phyloP scores from a whole-genome alignment of 2,797 vertebrate species.

The Odontamblyopus lacepedii region DNA sequence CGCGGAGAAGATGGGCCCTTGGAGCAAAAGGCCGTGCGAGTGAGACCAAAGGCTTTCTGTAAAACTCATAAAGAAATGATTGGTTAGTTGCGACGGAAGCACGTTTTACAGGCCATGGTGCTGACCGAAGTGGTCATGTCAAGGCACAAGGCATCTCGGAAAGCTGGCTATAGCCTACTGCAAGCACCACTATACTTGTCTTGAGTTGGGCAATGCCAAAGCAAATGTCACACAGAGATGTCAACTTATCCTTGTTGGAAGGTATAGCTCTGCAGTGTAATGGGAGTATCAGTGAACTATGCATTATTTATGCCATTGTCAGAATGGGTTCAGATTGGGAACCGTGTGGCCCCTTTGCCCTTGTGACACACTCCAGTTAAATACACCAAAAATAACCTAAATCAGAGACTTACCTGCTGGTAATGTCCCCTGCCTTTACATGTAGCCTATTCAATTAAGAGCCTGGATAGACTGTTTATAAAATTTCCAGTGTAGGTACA shows the following conservation, averaged over 20 bases:
- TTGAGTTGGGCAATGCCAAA: slow-evolving; percentile 4
- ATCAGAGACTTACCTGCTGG: neutral
- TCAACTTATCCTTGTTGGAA: neutral
- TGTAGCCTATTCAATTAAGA: neutral
- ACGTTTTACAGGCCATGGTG: neutral
- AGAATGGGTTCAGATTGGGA: slow-evolving; percentile 41
- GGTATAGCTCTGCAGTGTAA: slow-evolving; percentile 2
- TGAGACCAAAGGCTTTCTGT: neutral
- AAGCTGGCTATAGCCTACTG: neutral
- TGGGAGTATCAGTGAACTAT: slow-evolving; percentile 26
- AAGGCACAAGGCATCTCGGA: slow-evolving; percentile 1
- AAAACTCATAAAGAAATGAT: neutral
- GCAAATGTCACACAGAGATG: neutral
- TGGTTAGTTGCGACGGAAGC: neutral
- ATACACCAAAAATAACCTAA: neutral
- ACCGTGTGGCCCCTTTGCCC: slow-evolving; percentile 7
- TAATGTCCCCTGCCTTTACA: neutral
- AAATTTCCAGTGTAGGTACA: no score
- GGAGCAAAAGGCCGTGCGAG: slow-evolving; percentile 41
- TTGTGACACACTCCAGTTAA: slow-evolving; percentile 8
- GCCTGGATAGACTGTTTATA: no score
- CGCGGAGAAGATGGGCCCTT: slow-evolving; percentile 58
- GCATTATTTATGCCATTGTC: slow-evolving; percentile 39
- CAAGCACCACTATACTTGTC: slow-evolving; percentile 9
- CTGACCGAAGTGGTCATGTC: slow-evolving; percentile 14